Percentiles rank a stretch among this genome's conserved stretches.
phyloP scores from a whole-genome alignment of 2,888 invertebrate species.

The Sarcophaga carnaria region DNA sequence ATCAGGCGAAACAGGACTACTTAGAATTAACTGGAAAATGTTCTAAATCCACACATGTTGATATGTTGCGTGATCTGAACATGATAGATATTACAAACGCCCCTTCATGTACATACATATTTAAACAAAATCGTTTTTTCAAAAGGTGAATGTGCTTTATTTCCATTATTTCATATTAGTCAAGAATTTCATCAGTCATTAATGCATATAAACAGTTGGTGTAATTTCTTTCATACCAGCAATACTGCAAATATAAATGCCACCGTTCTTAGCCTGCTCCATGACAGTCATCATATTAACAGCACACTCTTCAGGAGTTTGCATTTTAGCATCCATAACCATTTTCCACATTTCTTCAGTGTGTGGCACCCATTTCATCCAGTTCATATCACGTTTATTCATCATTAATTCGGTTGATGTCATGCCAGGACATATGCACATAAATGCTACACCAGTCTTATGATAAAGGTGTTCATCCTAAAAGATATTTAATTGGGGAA shows the following conservation, averaged over 20 bases:
- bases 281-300: slow-evolving; percentile 75
- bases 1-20: no score
- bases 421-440: slow-evolving; percentile 78
- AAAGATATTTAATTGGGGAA: not conserved
- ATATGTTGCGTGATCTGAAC: no score
- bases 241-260: slow-evolving; percentile 77
- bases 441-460: slow-evolving; percentile 78
- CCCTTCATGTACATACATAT: no score
- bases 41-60: no score
- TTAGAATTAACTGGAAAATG: no score
- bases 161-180: not conserved
- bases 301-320: slow-evolving; percentile 79
- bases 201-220: slow-evolving; percentile 76
- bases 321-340: slow-evolving; percentile 75
- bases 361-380: slow-evolving; percentile 73
- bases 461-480: slow-evolving; percentile 75
- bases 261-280: slow-evolving; percentile 79
- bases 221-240: slow-evolving; percentile 77
- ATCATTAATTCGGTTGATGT: slow-evolving; percentile 78
- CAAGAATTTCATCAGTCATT: slow-evolving; percentile 43
- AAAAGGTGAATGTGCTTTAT: not conserved
- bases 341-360: slow-evolving; percentile 74
- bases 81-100: no score
- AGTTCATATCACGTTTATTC: slow-evolving; percentile 77
- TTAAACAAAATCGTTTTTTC: no score